Base-by-base conservation (phyloP, 30 jellyfish, hydroid and myxozoan genomes). In the Aurelia sp. region DNA sequence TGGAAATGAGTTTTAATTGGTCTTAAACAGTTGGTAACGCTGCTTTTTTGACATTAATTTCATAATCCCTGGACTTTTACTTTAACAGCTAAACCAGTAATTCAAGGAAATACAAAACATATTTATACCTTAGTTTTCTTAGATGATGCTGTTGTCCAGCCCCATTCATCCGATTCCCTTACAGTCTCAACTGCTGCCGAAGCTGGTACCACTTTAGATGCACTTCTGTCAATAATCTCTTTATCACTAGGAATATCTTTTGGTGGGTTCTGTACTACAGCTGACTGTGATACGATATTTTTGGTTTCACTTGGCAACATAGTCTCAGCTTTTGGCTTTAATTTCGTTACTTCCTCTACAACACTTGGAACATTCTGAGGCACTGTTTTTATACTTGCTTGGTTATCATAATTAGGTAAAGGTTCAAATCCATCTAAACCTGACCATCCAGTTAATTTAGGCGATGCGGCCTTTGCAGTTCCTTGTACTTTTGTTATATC, bases 111-210 rank as follows among this genome's bases (percentile, higher is more conserved):
- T 40, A 40, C 8, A 44, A 8, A 44, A 44, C 9, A 19, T 15
- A 21, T 16, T 10, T 19, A 8, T 87, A 87, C 96, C 94, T 94
- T 94, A 6, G 97, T 57, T 74, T 83, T 88, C 86, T 68, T 78
- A 20, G 99, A 84, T 12, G 99, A 84, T 22, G 96, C 97, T 21
- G 97, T 94, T 21, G 97, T 89, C 99, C 99, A 94, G 8, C 97
- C 99, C 87, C 91, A 80, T 61, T 86, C 98, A 15, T 79, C 97
- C 3, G 86, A 74, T 40, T 81, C 92, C 51, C 82, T 69, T 50
- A 44, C 55, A 6, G 55, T 44, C 55, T 44, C 55, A 44, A 44
- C 55, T 5, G 16, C 55, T 44, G 55, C 55, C 13, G 55, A 44
- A 44, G 55, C 55, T 44, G 55, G 9, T 7, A 44, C 55, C 13